Evolutionary conservation across 2,888 invertebrate species (phyloP).

Genomic region (Leucophora obtusa): DNA sequence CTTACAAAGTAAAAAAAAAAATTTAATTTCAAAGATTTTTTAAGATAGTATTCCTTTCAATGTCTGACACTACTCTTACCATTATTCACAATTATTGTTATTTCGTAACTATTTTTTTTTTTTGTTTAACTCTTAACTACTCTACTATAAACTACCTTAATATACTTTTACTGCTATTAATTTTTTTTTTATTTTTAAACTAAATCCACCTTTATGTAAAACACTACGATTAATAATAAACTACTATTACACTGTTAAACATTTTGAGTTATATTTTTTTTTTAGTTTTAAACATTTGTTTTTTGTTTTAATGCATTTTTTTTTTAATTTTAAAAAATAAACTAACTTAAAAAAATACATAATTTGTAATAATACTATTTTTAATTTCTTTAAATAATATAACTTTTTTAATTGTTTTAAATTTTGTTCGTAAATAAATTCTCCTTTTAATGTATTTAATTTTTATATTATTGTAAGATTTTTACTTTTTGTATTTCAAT

Average conservation of each 20-base stretch:
- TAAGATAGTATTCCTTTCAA: slow-evolving; percentile 33
- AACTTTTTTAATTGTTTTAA: background rate
- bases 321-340: slow-evolving; percentile 28
- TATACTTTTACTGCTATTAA: slow-evolving; percentile 59
- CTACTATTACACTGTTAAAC: slow-evolving; percentile 57
- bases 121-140: slow-evolving; percentile 23
- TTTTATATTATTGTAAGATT: slow-evolving; percentile 49
- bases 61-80: slow-evolving; percentile 26
- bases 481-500: slow-evolving; percentile 39
- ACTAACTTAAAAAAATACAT: slow-evolving; percentile 13
- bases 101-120: slow-evolving; percentile 2
- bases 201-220: slow-evolving; percentile 48
- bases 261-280: slow-evolving; percentile 39
- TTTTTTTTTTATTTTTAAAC: slow-evolving; percentile 32
- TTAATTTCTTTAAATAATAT: background rate
- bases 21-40: background rate
- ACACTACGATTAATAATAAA: slow-evolving; percentile 27
- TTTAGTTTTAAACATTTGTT: slow-evolving; percentile 32
- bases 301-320: slow-evolving; percentile 46
- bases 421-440: background rate
- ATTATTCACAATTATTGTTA: background rate
- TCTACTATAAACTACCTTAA: slow-evolving; percentile 34
- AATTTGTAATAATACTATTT: slow-evolving; percentile 30
- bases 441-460: background rate
- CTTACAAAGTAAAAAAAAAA: background rate